Base-by-base conservation (phyloP, 1,140 invertebrate genomes). In the Lasioglossum baleicum region DNA sequence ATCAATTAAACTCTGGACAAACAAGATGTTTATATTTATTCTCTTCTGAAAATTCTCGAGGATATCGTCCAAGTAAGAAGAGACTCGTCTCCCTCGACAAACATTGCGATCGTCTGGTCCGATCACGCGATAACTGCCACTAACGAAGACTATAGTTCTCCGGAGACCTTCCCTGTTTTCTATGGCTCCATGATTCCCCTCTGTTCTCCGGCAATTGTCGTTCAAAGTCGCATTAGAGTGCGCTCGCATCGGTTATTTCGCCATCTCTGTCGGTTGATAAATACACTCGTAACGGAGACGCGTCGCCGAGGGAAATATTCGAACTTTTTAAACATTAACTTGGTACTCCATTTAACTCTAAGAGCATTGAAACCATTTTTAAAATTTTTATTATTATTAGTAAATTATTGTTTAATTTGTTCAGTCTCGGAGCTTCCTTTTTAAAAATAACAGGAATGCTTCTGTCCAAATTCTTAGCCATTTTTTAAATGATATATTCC, bases 211-310 rank as follows among this genome's bases (percentile, higher is more conserved):
- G 13, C 22, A 53, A 31, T 81, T 68, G 40, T 51, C 53, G 40
- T 51, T 85, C 42, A 75, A 77, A 77, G 26, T 83, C n/a, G 48
- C 68, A 26, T 81, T 75, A 80, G 51, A 53, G 15, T 7, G 35
- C 1, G 42, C 22, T 66, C 53, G 56, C 58, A 76, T 51, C 13
- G 61, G 48, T 35, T 81, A 63, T 76, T 73, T 64, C 53, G 31
- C 56, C 64, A 73, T 73, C 53, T 35, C 10, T 11, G 44, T 15
- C 15, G 60, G 35, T 76, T 31, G 79, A 64, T 76, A 72, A 81
- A 83, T 40, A 67, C 42, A 20, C 26, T n/a, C 10, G 17, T 11
- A 58, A 74, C 26, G 48, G 42, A 63, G 13, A 68, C 26, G 11
- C 20, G 44, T 31, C 13, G 58, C 26, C 51, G 15, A 40, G 53